Evolutionary conservation across 2,113 vertebrate species (phyloP).

Genomic region (Meriones unguiculatus): DNA sequence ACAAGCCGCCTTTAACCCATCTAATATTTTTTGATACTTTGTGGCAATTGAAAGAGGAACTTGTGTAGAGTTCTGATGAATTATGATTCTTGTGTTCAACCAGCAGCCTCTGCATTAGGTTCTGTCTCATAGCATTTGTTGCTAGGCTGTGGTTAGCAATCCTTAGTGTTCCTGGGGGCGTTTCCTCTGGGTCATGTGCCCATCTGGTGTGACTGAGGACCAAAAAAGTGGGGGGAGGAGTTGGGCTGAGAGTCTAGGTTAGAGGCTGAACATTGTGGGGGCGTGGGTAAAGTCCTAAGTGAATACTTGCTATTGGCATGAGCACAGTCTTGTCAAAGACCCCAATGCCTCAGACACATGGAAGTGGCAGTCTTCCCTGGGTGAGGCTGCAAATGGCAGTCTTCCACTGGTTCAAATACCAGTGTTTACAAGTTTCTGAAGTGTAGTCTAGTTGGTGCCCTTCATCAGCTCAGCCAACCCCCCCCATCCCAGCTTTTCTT

Average conservation of each 20-base stretch:
- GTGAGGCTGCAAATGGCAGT: neutral
- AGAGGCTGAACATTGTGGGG: neutral
- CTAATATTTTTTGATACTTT: neutral
- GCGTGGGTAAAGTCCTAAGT: neutral
- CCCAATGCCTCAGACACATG: neutral
- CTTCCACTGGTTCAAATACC: neutral
- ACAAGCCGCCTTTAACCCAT: neutral
- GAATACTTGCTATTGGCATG: neutral
- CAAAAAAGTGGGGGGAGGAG: neutral
- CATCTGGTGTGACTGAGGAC: neutral
- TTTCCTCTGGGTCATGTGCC: neutral
- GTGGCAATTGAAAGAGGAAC: neutral
- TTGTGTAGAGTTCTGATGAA: neutral
- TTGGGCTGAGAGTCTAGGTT: neutral
- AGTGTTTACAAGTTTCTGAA: neutral
- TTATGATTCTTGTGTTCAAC: neutral
- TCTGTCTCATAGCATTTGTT: neutral
- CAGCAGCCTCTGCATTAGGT: neutral
- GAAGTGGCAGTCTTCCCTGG: neutral
- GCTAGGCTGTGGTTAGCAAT: slow-evolving; percentile 18
- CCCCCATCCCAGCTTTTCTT: neutral
- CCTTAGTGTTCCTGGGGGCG: neutral
- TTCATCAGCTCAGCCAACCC: neutral
- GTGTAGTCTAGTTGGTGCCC: neutral
- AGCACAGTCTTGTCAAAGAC: neutral